Percentiles rank a stretch among this genome's conserved stretches.
Conservation (phyloP, 1,140 invertebrate species). For the Papilio polytes region DNA sequence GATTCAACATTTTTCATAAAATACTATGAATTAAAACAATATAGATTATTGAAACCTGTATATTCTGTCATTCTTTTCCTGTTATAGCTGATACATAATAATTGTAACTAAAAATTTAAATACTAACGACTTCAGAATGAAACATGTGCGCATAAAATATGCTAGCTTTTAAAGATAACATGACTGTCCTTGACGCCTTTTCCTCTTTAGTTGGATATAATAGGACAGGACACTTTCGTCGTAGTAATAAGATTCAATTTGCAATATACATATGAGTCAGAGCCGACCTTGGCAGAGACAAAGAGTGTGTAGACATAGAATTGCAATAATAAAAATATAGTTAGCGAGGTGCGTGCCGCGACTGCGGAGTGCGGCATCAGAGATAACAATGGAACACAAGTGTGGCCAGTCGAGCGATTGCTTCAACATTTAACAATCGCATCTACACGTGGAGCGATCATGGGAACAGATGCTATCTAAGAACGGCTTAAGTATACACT, state of each 20-base stretch:
- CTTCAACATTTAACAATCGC: constrained; percentile 3
- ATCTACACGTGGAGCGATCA: neutral
- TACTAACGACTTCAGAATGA: neutral
- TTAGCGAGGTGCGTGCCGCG: constrained; percentile 46
- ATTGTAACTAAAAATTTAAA: constrained; percentile 31
- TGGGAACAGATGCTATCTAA: constrained; percentile 6
- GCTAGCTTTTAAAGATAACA: constrained; percentile 8
- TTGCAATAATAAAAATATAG: constrained; percentile 57
- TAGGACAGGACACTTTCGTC: neutral
- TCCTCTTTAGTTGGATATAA: constrained; percentile 10
- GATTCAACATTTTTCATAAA: neutral
- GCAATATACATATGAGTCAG: constrained; percentile 47
- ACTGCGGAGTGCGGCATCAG: constrained; percentile 40
- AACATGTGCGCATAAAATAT: neutral
- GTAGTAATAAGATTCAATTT: neutral
- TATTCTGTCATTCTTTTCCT: neutral
- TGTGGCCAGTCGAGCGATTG: neutral
- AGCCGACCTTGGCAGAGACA: constrained; percentile 58
- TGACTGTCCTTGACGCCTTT: constrained; percentile 29
- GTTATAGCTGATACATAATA: neutral
- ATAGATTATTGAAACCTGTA: neutral
- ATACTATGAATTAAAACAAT: neutral
- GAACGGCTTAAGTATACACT: neutral
- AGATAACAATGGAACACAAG: neutral
- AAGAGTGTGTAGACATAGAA: constrained; percentile 52